These are phyloP conservation scores for Pristis pectinata DNA, from an alignment of 2,797 vertebrate species.

Conservation along the genomic window DNA sequence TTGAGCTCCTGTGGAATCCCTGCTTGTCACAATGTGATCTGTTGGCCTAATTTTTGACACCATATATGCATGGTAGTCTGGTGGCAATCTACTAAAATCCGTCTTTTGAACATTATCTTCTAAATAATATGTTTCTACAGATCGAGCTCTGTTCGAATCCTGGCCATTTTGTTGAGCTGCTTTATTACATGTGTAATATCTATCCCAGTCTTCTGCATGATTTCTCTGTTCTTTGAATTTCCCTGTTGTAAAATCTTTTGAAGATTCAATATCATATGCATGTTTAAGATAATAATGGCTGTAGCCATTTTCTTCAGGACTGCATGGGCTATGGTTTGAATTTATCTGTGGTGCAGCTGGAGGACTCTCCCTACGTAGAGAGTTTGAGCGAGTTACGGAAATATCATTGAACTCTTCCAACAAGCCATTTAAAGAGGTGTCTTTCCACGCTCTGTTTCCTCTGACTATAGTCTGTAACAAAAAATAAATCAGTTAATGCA, in stretches of 20 bases:
- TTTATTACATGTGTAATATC: constrained; percentile 63
- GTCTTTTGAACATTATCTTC: constrained; percentile 77
- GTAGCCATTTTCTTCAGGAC: constrained; percentile 84
- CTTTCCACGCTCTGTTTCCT: constrained; percentile 85
- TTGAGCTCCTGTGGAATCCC: constrained; percentile 77
- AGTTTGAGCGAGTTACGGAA: constrained; percentile 94
- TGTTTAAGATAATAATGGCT: constrained; percentile 80
- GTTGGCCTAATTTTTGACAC: constrained; percentile 75
- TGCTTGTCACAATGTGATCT: constrained; percentile 66
- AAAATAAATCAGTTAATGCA: constrained; percentile 45
- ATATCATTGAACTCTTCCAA: constrained; percentile 96
- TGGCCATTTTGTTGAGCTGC: constrained; percentile 82
- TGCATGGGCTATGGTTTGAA: constrained; percentile 52
- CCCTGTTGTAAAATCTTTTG: constrained; percentile 69
- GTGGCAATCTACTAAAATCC: constrained; percentile 72
- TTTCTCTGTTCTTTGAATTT: constrained; percentile 60
- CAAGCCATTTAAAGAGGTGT: constrained; percentile 88
- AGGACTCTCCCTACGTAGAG: constrained; percentile 88
- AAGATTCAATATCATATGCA: constrained; percentile 80
- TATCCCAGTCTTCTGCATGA: constrained; percentile 69
- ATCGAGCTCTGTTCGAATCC: constrained; percentile 62
- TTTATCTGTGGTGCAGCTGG: constrained; percentile 73
- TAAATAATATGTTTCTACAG: constrained; percentile 70
- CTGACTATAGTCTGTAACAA: constrained; percentile 84
- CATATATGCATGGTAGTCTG: constrained; percentile 77